Conservation (phyloP, 1,140 invertebrate species). For the Adoxophyes honmai region DNA sequence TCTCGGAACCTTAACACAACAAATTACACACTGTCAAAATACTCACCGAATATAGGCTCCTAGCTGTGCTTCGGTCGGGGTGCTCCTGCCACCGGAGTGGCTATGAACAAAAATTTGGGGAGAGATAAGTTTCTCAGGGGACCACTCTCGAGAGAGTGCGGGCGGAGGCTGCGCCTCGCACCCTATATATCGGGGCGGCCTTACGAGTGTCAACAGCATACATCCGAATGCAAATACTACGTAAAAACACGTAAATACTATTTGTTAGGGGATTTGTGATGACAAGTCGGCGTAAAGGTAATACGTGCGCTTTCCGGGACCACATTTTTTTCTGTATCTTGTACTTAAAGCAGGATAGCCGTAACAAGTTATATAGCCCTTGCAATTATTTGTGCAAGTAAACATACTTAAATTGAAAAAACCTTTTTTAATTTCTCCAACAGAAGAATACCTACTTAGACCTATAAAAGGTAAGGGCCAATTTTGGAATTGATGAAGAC, state of each 20-base stretch:
- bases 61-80: conserved; percentile 27
- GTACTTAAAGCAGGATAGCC: too few species aligned
- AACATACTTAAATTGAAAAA: too few species aligned
- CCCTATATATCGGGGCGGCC: conserved; percentile 56
- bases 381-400: too few species aligned
- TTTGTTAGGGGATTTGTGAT: conserved; percentile 56
- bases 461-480: too few species aligned
- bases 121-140: conserved; percentile 21
- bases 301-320: neutral
- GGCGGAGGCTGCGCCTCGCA: conserved; percentile 23
- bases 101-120: conserved; percentile 67
- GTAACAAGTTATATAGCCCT: too few species aligned
- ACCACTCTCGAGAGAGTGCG: conserved; percentile 64
- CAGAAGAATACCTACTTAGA: too few species aligned
- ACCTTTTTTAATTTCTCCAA: too few species aligned
- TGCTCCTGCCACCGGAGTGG: conserved; percentile 63
- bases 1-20: too few species aligned
- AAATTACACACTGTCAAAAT: neutral
- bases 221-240: conserved; percentile 62
- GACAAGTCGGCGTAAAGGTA: neutral
- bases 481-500: too few species aligned
- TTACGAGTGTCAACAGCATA: conserved; percentile 48
- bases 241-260: conserved; percentile 62
- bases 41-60: conserved; percentile 43
- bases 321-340: too few species aligned